Conservation (phyloP, 2,888 invertebrate genomes). For the Nomada goodeniana region DNA sequence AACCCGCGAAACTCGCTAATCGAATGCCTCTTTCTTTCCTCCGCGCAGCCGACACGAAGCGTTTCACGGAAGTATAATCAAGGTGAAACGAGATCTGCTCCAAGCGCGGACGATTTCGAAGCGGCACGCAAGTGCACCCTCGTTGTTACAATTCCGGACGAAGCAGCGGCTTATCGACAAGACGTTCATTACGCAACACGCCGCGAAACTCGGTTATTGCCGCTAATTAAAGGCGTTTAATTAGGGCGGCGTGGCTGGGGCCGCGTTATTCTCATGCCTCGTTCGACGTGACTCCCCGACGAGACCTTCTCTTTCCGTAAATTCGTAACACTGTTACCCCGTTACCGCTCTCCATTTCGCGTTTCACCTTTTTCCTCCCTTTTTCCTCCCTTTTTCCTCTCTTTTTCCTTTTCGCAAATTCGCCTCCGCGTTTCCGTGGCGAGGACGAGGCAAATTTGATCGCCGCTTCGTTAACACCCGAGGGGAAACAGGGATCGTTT, state of each 20-base stretch:
- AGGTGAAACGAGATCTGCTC: neutral
- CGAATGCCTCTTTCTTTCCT: too few relatives aligned
- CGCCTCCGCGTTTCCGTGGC: neutral
- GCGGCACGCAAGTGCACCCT: neutral
- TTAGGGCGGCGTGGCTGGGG: constrained; percentile 59
- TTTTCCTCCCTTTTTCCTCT: too few relatives aligned
- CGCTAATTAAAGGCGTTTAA: constrained; percentile 66
- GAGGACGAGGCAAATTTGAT: constrained; percentile 9
- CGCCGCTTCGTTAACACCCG: constrained; percentile 4
- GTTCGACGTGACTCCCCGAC: constrained; percentile 7
- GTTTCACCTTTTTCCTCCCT: neutral
- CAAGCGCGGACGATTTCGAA: neutral
- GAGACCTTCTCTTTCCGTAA: neutral
- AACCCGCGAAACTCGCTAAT: too few relatives aligned
- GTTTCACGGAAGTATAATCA: neutral
- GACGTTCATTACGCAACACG: constrained; percentile 44
- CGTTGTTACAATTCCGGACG: constrained; percentile 22
- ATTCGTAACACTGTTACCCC: constrained; percentile 6
- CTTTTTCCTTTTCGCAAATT: neutral
- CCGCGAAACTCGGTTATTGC: constrained; percentile 51
- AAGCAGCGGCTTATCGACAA: constrained; percentile 44
- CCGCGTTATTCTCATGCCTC: constrained; percentile 65
- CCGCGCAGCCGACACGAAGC: too few relatives aligned
- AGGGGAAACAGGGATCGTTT: constrained; percentile 12
- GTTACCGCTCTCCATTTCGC: neutral